Evolutionary conservation across 1,140 invertebrate species (phyloP).

Genomic region (Papilio helenus): DNA sequence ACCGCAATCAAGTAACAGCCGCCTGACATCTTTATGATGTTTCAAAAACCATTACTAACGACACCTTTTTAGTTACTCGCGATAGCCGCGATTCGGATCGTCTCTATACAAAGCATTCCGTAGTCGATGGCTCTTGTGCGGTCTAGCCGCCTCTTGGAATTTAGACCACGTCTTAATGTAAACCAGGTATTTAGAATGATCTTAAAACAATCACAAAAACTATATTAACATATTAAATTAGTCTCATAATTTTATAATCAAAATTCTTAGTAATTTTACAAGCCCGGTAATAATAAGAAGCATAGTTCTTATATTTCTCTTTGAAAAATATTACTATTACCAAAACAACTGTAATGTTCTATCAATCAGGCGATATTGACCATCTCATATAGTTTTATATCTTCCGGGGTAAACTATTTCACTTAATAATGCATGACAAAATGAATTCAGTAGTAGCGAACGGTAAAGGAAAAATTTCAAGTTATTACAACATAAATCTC

Average conservation of each 20-base stretch:
- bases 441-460: slow-evolving; percentile 76
- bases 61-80: slow-evolving; percentile 81
- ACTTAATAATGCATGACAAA: slow-evolving; percentile 74
- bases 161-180: slow-evolving; percentile 1
- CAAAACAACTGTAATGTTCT: not conserved
- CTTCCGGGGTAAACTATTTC: slow-evolving; percentile 39
- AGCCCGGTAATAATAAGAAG: not conserved
- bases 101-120: slow-evolving; percentile 64
- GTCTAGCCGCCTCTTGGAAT: slow-evolving; percentile 27
- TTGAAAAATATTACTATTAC: not conserved
- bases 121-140: slow-evolving; percentile 53
- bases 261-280: not conserved
- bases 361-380: not conserved
- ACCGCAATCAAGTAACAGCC: slow-evolving; percentile 76
- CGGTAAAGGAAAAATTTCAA: slow-evolving; percentile 60
- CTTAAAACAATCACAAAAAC: not conserved
- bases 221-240: not conserved
- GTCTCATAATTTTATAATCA: not conserved
- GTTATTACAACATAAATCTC: slow-evolving; percentile 79
- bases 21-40: slow-evolving; percentile 81
- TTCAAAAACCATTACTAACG: slow-evolving; percentile 82
- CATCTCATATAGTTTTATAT: slow-evolving; percentile 9
- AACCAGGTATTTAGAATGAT: not conserved
- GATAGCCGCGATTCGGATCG: slow-evolving; percentile 62
- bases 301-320: not conserved